A percentile compares a stretch with the other conserved stretches of the same genome.
These are phyloP conservation scores for Pseudomyrmex pallidus DNA, from an alignment of 1,140 invertebrate species.

Conservation along the genomic window DNA sequence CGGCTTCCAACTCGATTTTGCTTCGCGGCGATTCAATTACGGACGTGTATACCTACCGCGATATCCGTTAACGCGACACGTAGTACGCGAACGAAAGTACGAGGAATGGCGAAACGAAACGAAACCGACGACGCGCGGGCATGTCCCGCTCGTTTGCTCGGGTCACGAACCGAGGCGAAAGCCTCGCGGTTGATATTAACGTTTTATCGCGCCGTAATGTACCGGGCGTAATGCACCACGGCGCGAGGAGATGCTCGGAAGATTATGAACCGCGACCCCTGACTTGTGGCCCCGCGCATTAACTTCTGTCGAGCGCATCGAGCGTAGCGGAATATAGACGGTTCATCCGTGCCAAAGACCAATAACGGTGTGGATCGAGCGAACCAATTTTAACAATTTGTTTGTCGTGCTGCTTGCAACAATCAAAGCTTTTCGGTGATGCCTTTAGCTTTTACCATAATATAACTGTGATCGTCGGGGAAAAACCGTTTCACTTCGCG, in stretches of 20 bases:
- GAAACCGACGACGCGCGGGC: neutral
- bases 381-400: no score
- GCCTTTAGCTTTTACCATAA: no score
- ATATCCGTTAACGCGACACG: neutral
- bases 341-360: no score
- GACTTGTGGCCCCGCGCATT: constrained; percentile 35
- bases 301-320: constrained; percentile 33
- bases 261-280: constrained; percentile 31
- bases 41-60: neutral
- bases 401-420: no score
- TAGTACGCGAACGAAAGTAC: neutral
- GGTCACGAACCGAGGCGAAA: neutral
- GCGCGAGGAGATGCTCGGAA: neutral
- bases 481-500: no score
- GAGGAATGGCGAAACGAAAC: neutral
- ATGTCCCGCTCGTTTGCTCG: neutral
- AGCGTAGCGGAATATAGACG: no score
- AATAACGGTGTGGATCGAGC: no score
- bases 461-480: no score
- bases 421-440: no score
- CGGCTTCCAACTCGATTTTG: constrained; percentile 53
- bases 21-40: constrained; percentile 45
- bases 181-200: constrained; percentile 26
- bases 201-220: constrained; percentile 51
- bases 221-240: constrained; percentile 24